Evolutionary conservation across 2,797 vertebrate genomes (phyloP).

Genomic region (Diplodus puntazzo): DNA sequence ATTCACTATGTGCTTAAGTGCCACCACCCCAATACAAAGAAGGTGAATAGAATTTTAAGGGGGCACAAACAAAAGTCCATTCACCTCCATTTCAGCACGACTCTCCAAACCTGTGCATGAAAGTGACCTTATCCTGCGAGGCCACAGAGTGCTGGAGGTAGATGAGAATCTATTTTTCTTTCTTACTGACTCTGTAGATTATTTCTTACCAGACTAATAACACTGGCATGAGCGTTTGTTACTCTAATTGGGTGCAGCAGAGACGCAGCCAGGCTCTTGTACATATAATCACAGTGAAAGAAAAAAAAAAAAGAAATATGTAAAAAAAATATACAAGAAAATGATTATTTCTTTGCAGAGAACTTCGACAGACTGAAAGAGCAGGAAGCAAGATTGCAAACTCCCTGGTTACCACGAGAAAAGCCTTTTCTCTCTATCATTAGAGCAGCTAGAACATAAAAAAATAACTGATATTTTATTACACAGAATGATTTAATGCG

Average conservation of each 20-base stretch:
- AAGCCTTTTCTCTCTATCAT: constrained; percentile 30
- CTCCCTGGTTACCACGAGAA: constrained; percentile 38
- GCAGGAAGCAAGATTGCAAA: constrained; percentile 16
- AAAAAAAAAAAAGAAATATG: no score
- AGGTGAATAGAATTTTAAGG: not conserved
- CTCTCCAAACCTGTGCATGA: constrained; percentile 1
- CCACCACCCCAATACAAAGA: not conserved
- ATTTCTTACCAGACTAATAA: constrained; percentile 23
- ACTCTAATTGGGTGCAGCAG: constrained; percentile 40
- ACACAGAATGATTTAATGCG: constrained; percentile 29
- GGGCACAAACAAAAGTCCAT: constrained; percentile 5
- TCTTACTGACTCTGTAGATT: constrained; percentile 12
- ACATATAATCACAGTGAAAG: not conserved
- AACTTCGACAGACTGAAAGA: constrained; percentile 25
- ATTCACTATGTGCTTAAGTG: constrained; percentile 1
- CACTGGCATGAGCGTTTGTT: constrained; percentile 10
- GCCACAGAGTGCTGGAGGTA: not conserved
- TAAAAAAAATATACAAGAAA: not conserved
- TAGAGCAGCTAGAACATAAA: not conserved
- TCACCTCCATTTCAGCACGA: constrained; percentile 18
- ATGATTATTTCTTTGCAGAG: constrained; percentile 11
- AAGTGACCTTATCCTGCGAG: constrained; percentile 18
- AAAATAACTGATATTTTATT: constrained; percentile 27
- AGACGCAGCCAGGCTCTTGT: constrained; percentile 1
- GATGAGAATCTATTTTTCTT: not conserved